These are phyloP conservation scores for Lethrus apterus DNA, from an alignment of 1,140 invertebrate genomes.

Conservation along the genomic window DNA sequence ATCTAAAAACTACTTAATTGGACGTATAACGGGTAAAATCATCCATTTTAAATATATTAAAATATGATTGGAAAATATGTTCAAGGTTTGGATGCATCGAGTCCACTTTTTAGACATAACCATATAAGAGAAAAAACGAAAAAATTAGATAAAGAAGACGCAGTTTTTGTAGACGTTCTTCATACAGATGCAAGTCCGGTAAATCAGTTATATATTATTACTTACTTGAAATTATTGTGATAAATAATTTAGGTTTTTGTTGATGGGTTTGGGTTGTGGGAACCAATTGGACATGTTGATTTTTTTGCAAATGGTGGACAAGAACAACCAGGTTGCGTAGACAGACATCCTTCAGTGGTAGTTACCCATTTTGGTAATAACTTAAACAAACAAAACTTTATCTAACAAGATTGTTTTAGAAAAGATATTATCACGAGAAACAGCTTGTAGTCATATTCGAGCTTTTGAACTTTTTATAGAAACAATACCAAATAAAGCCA, in stretches of 20 bases:
- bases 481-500: conserved; percentile 30
- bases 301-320: conserved; percentile 68
- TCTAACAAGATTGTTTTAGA: conserved; percentile 36
- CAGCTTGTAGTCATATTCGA: conserved; percentile 43
- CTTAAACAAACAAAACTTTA: too few relatives aligned
- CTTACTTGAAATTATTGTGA: too few relatives aligned
- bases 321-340: conserved; percentile 60
- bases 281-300: conserved; percentile 53
- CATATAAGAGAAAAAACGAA: conserved; percentile 42
- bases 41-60: background rate
- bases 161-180: conserved; percentile 76
- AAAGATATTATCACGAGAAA: conserved; percentile 36
- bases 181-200: conserved; percentile 71
- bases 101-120: conserved; percentile 56
- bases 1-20: conserved; percentile 47
- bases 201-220: too few relatives aligned
- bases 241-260: conserved; percentile 34
- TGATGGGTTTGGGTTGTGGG: conserved; percentile 40
- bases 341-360: conserved; percentile 37
- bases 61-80: conserved; percentile 18
- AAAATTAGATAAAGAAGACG: conserved; percentile 72
- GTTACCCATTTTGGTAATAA: conserved; percentile 34
- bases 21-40: conserved; percentile 59
- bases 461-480: conserved; percentile 39
- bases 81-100: conserved; percentile 57